phyloP scores from a whole-genome alignment of 2,888 invertebrate species.

The Drosophila rellima region DNA sequence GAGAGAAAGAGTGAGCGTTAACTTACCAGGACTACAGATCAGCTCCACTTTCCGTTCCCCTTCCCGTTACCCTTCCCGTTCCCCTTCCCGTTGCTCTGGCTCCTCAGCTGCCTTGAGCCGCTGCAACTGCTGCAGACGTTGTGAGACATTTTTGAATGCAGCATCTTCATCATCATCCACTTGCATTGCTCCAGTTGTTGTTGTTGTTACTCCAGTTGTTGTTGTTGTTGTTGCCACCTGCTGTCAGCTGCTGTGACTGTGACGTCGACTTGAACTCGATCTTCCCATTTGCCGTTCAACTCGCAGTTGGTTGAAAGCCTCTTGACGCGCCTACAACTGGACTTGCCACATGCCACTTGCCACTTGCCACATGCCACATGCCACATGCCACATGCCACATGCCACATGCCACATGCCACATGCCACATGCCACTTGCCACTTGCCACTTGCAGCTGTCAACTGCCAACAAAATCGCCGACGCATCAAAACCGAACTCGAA shows the following conservation, averaged over 20 bases:
- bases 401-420: conserved; percentile 4
- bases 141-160: not conserved
- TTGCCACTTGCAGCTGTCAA: conserved; percentile 2
- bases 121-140: not conserved
- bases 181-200: conserved; percentile 6
- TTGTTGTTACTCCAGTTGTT: not conserved
- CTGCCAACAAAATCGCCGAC: not conserved
- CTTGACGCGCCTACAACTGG: conserved; percentile 8
- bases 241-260: not conserved
- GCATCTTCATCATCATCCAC: not conserved
- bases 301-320: conserved; percentile 4
- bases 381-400: not conserved
- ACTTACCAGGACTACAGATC: not conserved
- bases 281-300: conserved; percentile 7
- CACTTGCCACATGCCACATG: not conserved
- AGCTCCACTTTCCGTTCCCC: no score
- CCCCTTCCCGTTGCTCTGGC: not conserved
- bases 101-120: not conserved
- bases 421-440: not conserved
- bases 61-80: no score
- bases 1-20: not conserved
- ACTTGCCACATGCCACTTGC: conserved; percentile 5
- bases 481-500: no score
- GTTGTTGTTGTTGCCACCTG: not conserved
- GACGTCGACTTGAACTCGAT: not conserved